Evolutionary conservation across 2,797 vertebrate species (phyloP).

Genomic region (Gymnoscopelus microlampas): DNA sequence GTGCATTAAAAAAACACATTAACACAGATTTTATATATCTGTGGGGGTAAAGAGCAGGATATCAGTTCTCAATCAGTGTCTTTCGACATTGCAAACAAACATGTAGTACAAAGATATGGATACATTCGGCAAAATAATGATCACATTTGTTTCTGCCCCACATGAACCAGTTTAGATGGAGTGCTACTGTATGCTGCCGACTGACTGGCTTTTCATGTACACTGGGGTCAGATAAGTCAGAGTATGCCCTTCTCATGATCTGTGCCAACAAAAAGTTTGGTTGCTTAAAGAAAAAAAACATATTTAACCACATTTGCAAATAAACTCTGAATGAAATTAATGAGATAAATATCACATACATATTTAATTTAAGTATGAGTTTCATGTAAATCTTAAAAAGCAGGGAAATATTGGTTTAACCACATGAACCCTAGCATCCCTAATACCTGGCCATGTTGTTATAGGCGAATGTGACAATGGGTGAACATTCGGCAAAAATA

Average conservation of each 20-base stretch:
- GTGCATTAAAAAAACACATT: conserved; percentile 22
- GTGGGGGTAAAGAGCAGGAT: too few species aligned
- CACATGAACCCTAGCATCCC: too few species aligned
- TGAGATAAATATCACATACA: background rate
- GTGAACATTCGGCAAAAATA: too few species aligned
- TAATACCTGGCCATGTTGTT: too few species aligned
- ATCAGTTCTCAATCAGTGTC: too few species aligned
- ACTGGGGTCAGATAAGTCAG: conserved; percentile 6
- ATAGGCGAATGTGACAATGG: too few species aligned
- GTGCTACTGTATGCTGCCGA: conserved; percentile 9
- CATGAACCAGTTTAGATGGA: conserved; percentile 41
- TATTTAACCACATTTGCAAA: background rate
- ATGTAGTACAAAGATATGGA: conserved; percentile 12
- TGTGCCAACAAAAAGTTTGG: conserved; percentile 17
- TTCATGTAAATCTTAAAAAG: conserved; percentile 47
- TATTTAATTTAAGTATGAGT: background rate
- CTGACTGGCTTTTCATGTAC: conserved; percentile 19
- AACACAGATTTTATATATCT: too few species aligned
- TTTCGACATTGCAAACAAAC: conserved; percentile 12
- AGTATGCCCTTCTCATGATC: conserved; percentile 30
- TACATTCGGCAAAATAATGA: conserved; percentile 44
- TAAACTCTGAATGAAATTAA: too few species aligned
- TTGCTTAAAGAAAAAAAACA: background rate
- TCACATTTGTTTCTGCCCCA: conserved; percentile 68
- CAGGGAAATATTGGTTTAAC: conserved; percentile 45